These are phyloP conservation scores for Tetramorium simillimum DNA, from an alignment of 1,140 invertebrate genomes.

Conservation along the genomic window DNA sequence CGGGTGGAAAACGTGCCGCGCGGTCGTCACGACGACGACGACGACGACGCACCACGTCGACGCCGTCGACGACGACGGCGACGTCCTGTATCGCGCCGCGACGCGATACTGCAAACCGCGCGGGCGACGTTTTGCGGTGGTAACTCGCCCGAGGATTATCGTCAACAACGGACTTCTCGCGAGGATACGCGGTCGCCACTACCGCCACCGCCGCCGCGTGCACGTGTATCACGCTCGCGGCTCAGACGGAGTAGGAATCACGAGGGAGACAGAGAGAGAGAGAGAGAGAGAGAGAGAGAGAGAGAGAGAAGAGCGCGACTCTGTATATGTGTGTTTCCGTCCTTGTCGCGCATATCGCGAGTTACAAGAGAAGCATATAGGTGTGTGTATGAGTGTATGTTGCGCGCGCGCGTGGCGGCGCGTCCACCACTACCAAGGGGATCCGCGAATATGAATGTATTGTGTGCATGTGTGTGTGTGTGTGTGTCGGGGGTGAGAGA, in stretches of 20 bases:
- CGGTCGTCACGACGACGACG: slow-evolving; percentile 26
- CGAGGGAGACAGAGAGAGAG: slow-evolving; percentile 34
- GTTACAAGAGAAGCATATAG: slow-evolving; percentile 25
- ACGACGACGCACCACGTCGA: slow-evolving; percentile 34
- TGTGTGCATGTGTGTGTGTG: background rate
- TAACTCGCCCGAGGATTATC: slow-evolving; percentile 11
- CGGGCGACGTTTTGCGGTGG: background rate
- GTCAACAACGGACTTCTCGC: slow-evolving; percentile 18
- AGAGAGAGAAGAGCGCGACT: slow-evolving; percentile 36
- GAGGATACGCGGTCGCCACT: slow-evolving; percentile 49
- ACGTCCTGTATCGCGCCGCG: background rate
- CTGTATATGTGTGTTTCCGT: slow-evolving; percentile 41
- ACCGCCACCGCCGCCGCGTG: slow-evolving; percentile 52
- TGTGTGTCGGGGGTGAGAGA: background rate
- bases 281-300: slow-evolving; percentile 38
- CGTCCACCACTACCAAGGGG: slow-evolving; percentile 1
- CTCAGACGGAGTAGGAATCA: slow-evolving; percentile 56
- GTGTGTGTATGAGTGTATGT: background rate
- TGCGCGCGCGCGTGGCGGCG: background rate
- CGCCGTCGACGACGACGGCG: background rate
- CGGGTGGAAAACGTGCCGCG: slow-evolving; percentile 70
- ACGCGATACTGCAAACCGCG: background rate
- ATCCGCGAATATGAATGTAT: slow-evolving; percentile 32
- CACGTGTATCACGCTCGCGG: slow-evolving; percentile 69
- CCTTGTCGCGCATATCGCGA: slow-evolving; percentile 9